Base-by-base conservation (phyloP, 1,140 invertebrate species). In the Eupristina koningsbergeri region DNA sequence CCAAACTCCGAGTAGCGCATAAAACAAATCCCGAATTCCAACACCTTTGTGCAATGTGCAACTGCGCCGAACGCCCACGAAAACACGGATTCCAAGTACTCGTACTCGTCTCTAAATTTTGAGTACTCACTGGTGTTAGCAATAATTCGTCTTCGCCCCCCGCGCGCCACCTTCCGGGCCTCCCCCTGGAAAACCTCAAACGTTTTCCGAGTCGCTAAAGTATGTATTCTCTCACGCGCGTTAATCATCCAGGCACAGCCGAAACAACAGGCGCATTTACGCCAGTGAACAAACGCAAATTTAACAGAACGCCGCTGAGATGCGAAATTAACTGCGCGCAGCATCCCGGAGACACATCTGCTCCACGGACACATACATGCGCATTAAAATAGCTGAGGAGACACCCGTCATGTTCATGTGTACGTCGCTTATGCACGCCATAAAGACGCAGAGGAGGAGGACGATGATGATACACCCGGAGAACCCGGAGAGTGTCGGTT, bases 291-390 rank as follows among this genome's bases (percentile, higher is more conserved):
- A 53, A 26, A 34, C 50, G 50, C 53, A 34, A 75, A 75, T 53
- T 31, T 29, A 50, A 34, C 39, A 15, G 7, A 34, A 13, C 47
- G 45, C 0, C 45, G 71, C n/a, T 22, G 36, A n/a, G 61, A 78
- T 45, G 76, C 39, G 61, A 64, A 78, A 78, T 78, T 78, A 78
- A 78, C 76, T 64, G 26, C 34, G 17, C 19, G 41, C 22, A 26
- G n/a, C n/a, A n/a, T n/a, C n/a, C 6, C 15, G 26, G 13, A 6
- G 50, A 22, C 39, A 39, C 76, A 64, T 63, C 36, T 64, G 76
- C 58, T 17, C 36, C 45, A 31, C 76, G 39, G 50, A 50, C 63
- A 11, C 0, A 50, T 31, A 58, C 36, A 26, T 34, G 34, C 50
- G 50, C 64, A 41, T 29, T 7, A 71, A 41, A 29, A 26, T 71